These are phyloP conservation scores for Tachyglossus aculeatus DNA, from an alignment of 2,797 vertebrate genomes.

Conservation along the genomic window DNA sequence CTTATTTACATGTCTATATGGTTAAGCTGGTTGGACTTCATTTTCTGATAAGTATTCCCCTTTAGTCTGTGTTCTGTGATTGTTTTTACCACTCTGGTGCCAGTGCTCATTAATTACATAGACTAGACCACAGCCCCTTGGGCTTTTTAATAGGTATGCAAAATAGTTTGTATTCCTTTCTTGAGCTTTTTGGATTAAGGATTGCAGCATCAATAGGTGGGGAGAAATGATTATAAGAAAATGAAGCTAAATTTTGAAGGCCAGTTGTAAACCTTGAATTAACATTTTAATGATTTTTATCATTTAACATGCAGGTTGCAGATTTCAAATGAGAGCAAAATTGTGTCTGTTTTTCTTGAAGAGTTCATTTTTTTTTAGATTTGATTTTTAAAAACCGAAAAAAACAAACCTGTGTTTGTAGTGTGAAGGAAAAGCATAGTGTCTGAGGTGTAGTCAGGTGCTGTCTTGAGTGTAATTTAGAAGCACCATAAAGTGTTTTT, in stretches of 20 bases:
- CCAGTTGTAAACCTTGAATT: slow-evolving; percentile 35
- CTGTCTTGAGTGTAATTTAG: background rate
- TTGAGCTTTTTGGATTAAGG: slow-evolving; percentile 35
- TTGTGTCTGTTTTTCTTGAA: background rate
- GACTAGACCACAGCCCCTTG: slow-evolving; percentile 36
- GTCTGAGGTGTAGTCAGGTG: background rate
- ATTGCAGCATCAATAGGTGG: slow-evolving; percentile 31
- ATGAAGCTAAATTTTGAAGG: slow-evolving; percentile 47
- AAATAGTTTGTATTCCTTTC: slow-evolving; percentile 37
- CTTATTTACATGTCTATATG: slow-evolving; percentile 27
- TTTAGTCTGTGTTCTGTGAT: slow-evolving; percentile 33
- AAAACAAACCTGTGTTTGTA: background rate
- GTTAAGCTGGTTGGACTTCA: slow-evolving; percentile 12
- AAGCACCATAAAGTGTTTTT: background rate
- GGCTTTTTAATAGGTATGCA: slow-evolving; percentile 42
- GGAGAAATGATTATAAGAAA: slow-evolving; percentile 36
- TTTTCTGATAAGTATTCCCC: slow-evolving; percentile 26
- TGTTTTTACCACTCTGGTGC: slow-evolving; percentile 49
- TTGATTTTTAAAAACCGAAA: background rate
- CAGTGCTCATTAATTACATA: slow-evolving; percentile 57
- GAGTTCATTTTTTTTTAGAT: slow-evolving; percentile 15
- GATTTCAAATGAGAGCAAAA: slow-evolving; percentile 32
- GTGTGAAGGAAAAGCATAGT: background rate
- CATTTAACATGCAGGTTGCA: slow-evolving; percentile 28
- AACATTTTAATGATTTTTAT: slow-evolving; percentile 30